Evolutionary conservation across 2,888 invertebrate genomes (phyloP).

Genomic region (Diarsia rubi): DNA sequence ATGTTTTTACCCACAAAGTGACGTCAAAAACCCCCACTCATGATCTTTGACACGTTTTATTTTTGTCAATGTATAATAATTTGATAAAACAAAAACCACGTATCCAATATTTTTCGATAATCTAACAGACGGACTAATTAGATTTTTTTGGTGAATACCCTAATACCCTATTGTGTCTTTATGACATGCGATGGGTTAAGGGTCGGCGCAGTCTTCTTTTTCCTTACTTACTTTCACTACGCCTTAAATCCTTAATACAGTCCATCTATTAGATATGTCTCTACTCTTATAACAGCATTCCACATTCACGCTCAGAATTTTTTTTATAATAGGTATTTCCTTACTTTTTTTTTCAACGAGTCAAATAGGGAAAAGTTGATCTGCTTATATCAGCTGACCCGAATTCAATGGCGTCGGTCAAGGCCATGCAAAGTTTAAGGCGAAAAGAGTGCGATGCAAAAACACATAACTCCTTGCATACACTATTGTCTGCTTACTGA

Average conservation of each 20-base stretch:
- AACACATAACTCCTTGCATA: background rate
- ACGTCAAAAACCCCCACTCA: too few species aligned
- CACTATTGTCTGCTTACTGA: background rate
- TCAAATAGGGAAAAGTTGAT: background rate
- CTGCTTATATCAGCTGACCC: conserved; percentile 20
- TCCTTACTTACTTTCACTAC: too few species aligned
- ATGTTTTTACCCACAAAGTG: too few species aligned
- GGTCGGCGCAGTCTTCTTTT: background rate
- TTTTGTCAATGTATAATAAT: too few species aligned
- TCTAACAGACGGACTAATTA: too few species aligned
- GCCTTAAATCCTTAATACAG: background rate
- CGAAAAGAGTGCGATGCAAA: background rate
- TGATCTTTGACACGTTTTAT: too few species aligned
- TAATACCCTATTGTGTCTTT: too few species aligned
- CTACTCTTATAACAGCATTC: background rate
- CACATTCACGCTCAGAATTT: background rate
- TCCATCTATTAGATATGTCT: background rate
- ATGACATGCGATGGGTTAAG: too few species aligned
- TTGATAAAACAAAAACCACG: too few species aligned
- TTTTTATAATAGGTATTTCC: background rate
- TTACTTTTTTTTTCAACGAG: background rate
- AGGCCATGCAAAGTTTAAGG: conserved; percentile 16
- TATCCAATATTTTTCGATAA: too few species aligned
- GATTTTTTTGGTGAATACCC: too few species aligned
- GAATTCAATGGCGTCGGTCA: conserved; percentile 22